Conservation (phyloP, 2,113 vertebrate genomes). For the Albula glossodonta region DNA sequence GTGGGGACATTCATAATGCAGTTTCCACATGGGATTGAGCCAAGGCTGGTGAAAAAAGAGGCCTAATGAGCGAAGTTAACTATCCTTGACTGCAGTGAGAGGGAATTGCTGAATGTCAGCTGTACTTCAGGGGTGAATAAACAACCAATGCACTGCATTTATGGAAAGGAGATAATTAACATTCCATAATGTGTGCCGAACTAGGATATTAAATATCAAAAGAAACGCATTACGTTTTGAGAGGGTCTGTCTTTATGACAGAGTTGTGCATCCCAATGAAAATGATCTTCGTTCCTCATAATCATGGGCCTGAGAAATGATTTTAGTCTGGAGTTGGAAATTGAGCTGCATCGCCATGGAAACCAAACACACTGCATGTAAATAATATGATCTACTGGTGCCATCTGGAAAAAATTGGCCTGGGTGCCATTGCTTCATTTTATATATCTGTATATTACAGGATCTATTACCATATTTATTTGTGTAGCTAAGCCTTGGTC, state of each 20-base stretch:
- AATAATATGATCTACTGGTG: constrained; percentile 86
- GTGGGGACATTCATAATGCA: constrained; percentile 36
- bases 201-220: constrained; percentile 58
- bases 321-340: constrained; percentile 47
- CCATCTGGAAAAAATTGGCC: constrained; percentile 91
- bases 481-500: constrained; percentile 77
- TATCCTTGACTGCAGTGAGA: constrained; percentile 49
- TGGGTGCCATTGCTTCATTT: constrained; percentile 70
- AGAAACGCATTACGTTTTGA: constrained; percentile 36
- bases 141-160: constrained; percentile 42
- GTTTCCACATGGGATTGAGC: not conserved
- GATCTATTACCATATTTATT: constrained; percentile 85
- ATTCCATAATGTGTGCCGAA: constrained; percentile 53
- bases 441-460: constrained; percentile 50
- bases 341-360: constrained; percentile 74
- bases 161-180: constrained; percentile 69
- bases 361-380: constrained; percentile 83
- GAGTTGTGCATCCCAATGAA: constrained; percentile 51
- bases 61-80: constrained; percentile 35
- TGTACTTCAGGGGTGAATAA: constrained; percentile 59
- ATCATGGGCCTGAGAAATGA: constrained; percentile 45
- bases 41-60: not conserved
- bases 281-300: constrained; percentile 58
- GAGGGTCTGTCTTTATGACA: constrained; percentile 56
- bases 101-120: constrained; percentile 35